phyloP scores from a whole-genome alignment of 2,888 invertebrate species.

The Panzeria rudis region DNA sequence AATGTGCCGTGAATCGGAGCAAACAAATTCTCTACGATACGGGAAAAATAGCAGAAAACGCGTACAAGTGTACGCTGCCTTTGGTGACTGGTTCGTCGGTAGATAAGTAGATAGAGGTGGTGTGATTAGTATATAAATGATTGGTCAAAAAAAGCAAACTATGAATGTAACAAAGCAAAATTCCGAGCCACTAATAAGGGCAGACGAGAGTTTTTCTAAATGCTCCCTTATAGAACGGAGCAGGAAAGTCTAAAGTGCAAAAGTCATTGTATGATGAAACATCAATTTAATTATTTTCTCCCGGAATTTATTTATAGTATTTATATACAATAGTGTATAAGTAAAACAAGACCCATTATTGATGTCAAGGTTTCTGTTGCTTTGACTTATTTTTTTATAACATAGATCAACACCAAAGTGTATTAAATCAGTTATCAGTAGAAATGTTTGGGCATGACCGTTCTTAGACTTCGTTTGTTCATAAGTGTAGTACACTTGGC shows the following conservation, averaged over 20 bases:
- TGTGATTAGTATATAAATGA: slow-evolving; percentile 72
- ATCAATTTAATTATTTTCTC: not conserved
- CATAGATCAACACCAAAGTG: not conserved
- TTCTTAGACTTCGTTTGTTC: no score
- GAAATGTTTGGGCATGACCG: slow-evolving; percentile 19
- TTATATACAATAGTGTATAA: slow-evolving; percentile 30
- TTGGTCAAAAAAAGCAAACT: slow-evolving; percentile 60
- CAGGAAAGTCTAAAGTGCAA: slow-evolving; percentile 66
- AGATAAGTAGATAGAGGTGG: slow-evolving; percentile 50
- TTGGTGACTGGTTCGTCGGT: slow-evolving; percentile 42
- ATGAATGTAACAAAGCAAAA: slow-evolving; percentile 29
- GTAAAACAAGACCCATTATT: slow-evolving; percentile 35
- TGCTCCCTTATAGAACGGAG: not conserved
- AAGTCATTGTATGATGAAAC: slow-evolving; percentile 26
- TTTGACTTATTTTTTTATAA: slow-evolving; percentile 12
- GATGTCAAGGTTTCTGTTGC: slow-evolving; percentile 60
- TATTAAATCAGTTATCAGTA: not conserved
- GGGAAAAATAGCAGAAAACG: not conserved
- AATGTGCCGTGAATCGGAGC: not conserved
- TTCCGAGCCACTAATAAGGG: not conserved
- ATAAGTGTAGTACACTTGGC: no score
- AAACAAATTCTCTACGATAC: not conserved
- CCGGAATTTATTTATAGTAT: slow-evolving; percentile 30
- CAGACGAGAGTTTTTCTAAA: not conserved
- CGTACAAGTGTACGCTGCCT: not conserved